Evolutionary conservation across 2,888 invertebrate species (phyloP), one percentile per base, ranked within the genome.

Genomic region (Cephus sareptanus): DNA sequence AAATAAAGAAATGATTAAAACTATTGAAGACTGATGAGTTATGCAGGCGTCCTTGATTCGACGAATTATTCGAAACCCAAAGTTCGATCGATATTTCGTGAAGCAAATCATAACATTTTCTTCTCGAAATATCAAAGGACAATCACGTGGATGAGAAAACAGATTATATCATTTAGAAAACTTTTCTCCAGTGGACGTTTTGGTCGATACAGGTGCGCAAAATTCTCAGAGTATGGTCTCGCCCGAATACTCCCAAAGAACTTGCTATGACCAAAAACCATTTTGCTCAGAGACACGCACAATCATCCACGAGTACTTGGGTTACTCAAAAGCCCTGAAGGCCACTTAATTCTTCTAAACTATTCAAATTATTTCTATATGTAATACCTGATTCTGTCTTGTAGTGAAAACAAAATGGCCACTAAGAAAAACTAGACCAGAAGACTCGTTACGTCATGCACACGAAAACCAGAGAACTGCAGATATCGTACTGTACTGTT

Each of bases 371-470:
- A 89, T 84, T 79, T 85, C 82, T 89, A 85, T 85, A 82, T 85
- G 84, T 86, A 90, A 90, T 91, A 91, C 91, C 91, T 90, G 89
- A 84, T 87, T 90, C 86, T 85, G 88, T 85, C 87, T 85, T 86
- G 84, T 81, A 79, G 87, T 87, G 89, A 88, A 89, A 90, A 90
- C 90, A 91, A 91, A 90, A 91, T 91, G 90, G 91, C 90, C 85
- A 90, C 90, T 89, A 84, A 83, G 79, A 77, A 81, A 85, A 84
- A 83, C 81, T 79, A 80, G 80, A 81, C 82, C 78, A 81, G 82
- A 79, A 77, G 82, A 83, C 75, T 77, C 80, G 86, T 89, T 89
- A 89, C 89, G 87, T 89, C 89, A 89, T 80, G 76, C 34, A n/a
- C 15, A 56, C 56, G 56, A 56, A 56, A 56, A 23, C 9, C 2